Conservation (phyloP, 2,888 invertebrate genomes). For the Brachycybe producta region DNA sequence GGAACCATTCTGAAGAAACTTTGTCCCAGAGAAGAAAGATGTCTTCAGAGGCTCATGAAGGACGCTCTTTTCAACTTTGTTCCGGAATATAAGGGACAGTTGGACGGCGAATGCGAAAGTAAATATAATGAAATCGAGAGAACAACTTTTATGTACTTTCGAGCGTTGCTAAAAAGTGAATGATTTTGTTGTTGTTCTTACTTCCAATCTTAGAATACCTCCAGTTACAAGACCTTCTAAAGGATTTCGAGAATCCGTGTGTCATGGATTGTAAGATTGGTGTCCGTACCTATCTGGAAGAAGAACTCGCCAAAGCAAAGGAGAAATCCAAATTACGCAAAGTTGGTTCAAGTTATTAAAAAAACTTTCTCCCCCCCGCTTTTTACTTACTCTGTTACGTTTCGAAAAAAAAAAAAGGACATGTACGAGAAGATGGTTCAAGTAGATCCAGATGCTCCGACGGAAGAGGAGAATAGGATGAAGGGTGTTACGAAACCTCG, state of each 20-base stretch:
- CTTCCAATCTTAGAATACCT: conserved; percentile 54
- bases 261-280: conserved; percentile 97
- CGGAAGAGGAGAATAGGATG: conserved; percentile 72
- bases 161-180: background rate
- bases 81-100: conserved; percentile 75
- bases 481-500: conserved; percentile 89
- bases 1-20: conserved; percentile 90
- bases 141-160: too few species aligned
- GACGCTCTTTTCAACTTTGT: conserved; percentile 78
- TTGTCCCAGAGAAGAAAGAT: conserved; percentile 75
- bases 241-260: conserved; percentile 80
- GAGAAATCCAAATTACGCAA: conserved; percentile 69
- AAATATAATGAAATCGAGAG: too few species aligned
- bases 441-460: conserved; percentile 76
- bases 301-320: conserved; percentile 86
- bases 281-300: conserved; percentile 84
- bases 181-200: background rate
- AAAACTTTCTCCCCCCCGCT: background rate
- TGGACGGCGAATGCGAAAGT: conserved; percentile 29
- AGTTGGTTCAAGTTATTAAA: conserved; percentile 36
- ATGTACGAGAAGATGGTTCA: conserved; percentile 98
- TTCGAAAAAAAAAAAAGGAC: conserved; percentile 44
- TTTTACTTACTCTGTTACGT: background rate
- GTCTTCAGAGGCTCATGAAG: conserved; percentile 75
- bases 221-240: conserved; percentile 81